phyloP scores from a whole-genome alignment of 2,113 vertebrate genomes.

The Elaphurus davidianus region DNA sequence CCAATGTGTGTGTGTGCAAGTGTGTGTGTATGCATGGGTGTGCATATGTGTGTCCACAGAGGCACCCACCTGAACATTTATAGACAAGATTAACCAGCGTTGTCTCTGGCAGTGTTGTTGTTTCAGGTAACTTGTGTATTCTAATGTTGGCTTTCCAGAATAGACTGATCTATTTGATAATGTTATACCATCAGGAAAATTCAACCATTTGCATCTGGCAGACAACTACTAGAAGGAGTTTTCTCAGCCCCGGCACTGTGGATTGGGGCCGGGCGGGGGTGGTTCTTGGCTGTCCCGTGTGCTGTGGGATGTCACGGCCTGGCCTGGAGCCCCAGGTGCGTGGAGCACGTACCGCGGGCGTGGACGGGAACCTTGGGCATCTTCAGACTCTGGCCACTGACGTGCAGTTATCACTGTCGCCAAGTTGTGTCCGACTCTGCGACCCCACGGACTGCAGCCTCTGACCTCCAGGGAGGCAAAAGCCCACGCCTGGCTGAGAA shows the following conservation, averaged over 20 bases:
- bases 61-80: not conserved
- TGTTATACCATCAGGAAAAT: not conserved
- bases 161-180: not conserved
- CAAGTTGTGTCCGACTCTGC: not conserved
- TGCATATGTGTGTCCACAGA: not conserved
- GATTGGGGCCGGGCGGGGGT: not conserved
- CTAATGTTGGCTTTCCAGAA: not conserved
- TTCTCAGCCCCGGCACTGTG: not conserved
- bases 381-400: not conserved
- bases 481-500: fast-evolving
- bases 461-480: not conserved
- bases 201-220: not conserved
- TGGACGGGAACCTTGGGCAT: not conserved
- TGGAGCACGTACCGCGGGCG: fast-evolving
- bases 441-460: not conserved
- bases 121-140: not conserved
- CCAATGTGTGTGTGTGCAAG: not conserved
- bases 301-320: fast-evolving
- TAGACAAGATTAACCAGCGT: not conserved
- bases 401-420: fast-evolving
- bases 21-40: not conserved
- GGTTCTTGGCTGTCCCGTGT: not conserved
- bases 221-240: not conserved
- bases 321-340: fast-evolving
- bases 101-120: not conserved